These are phyloP conservation scores for Odontophorus gujanensis DNA, from an alignment of 2,113 vertebrate genomes.

Conservation along the genomic window DNA sequence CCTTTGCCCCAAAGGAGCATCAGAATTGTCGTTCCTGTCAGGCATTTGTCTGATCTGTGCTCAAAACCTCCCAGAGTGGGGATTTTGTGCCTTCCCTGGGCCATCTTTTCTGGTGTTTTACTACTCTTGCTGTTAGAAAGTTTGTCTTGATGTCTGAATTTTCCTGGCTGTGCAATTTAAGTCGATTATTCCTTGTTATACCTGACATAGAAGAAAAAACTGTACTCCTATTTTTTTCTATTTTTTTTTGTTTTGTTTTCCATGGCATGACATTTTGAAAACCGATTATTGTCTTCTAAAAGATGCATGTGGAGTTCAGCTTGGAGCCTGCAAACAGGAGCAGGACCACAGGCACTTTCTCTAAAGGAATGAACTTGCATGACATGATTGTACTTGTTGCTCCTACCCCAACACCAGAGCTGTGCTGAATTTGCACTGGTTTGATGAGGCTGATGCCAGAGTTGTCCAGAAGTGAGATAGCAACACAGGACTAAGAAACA, in stretches of 20 bases:
- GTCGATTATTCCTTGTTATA: constrained; percentile 24
- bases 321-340: background rate
- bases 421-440: background rate
- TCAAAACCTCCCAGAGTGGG: background rate
- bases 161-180: constrained; percentile 6
- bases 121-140: constrained; percentile 14
- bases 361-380: accelerated
- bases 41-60: constrained; percentile 6
- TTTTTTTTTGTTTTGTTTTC: background rate
- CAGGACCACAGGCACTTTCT: background rate
- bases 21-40: constrained; percentile 31
- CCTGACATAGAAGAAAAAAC: background rate
- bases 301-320: background rate
- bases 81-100: constrained; percentile 10
- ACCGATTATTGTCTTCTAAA: accelerated
- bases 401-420: accelerated
- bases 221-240: background rate
- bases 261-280: background rate
- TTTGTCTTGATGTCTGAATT: constrained; percentile 21
- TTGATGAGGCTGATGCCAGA: background rate
- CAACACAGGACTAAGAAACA: background rate
- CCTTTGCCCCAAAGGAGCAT: constrained; percentile 32
- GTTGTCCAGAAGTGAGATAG: background rate
- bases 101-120: constrained; percentile 18
- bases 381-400: background rate